Evolutionary conservation across 2,888 invertebrate species (phyloP), one percentile per base, ranked within the genome.

Genomic region (Camponotus fellah): DNA sequence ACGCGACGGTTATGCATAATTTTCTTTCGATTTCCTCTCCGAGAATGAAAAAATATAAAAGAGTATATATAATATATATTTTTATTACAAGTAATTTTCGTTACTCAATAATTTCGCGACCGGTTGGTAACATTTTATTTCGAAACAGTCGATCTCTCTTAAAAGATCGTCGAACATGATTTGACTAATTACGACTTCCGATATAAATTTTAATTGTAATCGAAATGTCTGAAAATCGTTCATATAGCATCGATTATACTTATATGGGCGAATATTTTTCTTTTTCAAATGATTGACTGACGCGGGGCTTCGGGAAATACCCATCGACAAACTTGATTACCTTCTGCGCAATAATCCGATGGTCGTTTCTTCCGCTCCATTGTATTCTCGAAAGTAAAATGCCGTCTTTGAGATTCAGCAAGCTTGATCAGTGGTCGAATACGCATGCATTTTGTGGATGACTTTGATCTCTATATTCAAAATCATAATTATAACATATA

Each of bases 261-360:
- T 21, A 3, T 58, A 58, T 81, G 66, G 64, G 60, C 17, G 64
- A 79, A 88, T 66, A 79, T 82, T 79, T 85, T 82, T 65, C 10
- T 71, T 79, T 53, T 71, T 40, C 62, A 62, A 60, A 43, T 74
- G 62, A 49, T 75, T 53, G 69, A 62, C 60, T 87, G 86, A 89
- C 86, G 89, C 86, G 56, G 53, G 53, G 40, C 46, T 68, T 83
- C 60, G 87, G 92, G 92, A 89, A 92, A 92, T 91, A 89, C 92
- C 92, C 92, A 86, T 85, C 82, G 84, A 87, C 87, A 88, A 92
- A 91, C 90, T 91, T 89, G 88, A 88, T 92, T 88, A 87, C 87
- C 91, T 91, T 90, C 90, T 90, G 79, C 89, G 88, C 82, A 86
- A 88, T 86, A 87, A 87, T 82, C 84, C 14, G 74, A 71, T 72